A percentile compares a stretch with the other conserved stretches of the same genome.
These are phyloP conservation scores for Protophormia terraenovae DNA, from an alignment of 2,888 invertebrate species.

Conservation along the genomic window DNA sequence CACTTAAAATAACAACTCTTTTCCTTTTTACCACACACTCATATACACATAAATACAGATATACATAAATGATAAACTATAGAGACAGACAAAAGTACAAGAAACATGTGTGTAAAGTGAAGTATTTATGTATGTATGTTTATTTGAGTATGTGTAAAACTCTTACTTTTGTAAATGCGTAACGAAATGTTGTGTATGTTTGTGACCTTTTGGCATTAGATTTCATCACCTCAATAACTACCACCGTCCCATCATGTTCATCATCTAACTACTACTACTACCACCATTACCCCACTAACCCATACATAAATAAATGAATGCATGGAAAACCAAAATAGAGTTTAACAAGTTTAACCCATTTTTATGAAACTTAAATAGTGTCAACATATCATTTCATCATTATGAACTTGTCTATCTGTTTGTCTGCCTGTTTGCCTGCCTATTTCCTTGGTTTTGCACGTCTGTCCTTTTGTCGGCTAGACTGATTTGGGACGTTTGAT, in stretches of 20 bases:
- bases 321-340: slow-evolving; percentile 36
- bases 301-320: slow-evolving; percentile 24
- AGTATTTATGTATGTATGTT: no score
- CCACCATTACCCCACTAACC: slow-evolving; percentile 14
- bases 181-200: slow-evolving; percentile 44
- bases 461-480: slow-evolving; percentile 10
- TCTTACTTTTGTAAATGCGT: slow-evolving; percentile 34
- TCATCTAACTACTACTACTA: no score
- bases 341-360: slow-evolving; percentile 68
- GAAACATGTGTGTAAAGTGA: slow-evolving; percentile 40
- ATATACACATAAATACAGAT: background rate
- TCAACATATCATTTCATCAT: slow-evolving; percentile 67
- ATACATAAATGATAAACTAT: background rate
- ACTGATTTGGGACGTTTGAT: slow-evolving; percentile 65
- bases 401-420: slow-evolving; percentile 55
- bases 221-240: slow-evolving; percentile 59
- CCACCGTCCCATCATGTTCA: slow-evolving; percentile 24
- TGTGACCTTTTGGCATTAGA: slow-evolving; percentile 66
- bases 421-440: background rate
- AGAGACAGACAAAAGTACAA: slow-evolving; percentile 4
- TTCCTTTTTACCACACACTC: slow-evolving; percentile 7
- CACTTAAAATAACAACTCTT: slow-evolving; percentile 76
- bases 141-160: slow-evolving; percentile 34
- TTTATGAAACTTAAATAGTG: slow-evolving; percentile 62
- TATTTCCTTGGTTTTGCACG: slow-evolving; percentile 2